Evolutionary conservation across 2,113 vertebrate genomes (phyloP).

Genomic region (Callipepla californica): DNA sequence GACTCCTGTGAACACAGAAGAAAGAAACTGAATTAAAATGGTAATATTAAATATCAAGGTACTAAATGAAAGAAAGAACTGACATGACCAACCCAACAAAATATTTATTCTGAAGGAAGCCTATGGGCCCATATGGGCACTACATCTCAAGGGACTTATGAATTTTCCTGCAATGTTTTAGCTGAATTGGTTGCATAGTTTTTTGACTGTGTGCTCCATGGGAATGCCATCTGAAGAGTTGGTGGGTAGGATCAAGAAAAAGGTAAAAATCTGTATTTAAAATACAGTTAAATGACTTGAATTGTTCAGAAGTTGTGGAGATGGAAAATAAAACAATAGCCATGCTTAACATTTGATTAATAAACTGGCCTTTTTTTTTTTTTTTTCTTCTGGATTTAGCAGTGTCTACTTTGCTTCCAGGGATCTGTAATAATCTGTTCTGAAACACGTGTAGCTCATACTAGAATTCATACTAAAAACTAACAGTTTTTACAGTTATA

Average conservation of each 20-base stretch:
- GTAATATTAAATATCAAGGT: slow-evolving; percentile 5
- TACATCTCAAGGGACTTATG: slow-evolving; percentile 35
- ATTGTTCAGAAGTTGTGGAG: background rate
- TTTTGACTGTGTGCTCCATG: background rate
- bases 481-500: background rate
- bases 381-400: background rate
- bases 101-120: slow-evolving; percentile 28
- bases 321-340: fast-evolving
- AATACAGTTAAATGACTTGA: background rate
- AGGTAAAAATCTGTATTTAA: background rate
- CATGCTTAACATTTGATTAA: background rate
- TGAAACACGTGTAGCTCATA: background rate
- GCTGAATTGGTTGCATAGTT: background rate
- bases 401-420: background rate
- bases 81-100: background rate
- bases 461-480: background rate
- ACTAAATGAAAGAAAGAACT: background rate
- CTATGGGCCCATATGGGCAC: background rate
- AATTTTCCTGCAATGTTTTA: slow-evolving; percentile 35
- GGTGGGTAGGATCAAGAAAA: background rate
- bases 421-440: background rate
- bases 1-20: background rate
- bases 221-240: background rate
- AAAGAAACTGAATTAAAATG: slow-evolving; percentile 15
- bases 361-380: background rate